Conservation (phyloP, 2,113 vertebrate genomes). For the Gadus macrocephalus region DNA sequence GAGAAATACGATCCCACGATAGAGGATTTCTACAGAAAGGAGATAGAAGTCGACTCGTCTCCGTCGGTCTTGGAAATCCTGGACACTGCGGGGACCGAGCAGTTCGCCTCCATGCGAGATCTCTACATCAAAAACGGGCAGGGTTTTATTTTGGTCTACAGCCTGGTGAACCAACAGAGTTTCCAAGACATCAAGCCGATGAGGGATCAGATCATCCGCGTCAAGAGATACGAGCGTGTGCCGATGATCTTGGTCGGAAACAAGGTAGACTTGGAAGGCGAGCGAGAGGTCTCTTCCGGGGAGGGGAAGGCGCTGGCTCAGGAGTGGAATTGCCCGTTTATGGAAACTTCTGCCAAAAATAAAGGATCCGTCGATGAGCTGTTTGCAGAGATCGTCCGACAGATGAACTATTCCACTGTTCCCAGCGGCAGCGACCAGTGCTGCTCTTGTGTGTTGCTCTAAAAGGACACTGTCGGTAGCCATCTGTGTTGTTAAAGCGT, state of each 20-base stretch:
- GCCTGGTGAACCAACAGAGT: constrained; percentile 81
- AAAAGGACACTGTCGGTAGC: constrained; percentile 6
- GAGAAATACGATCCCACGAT: constrained; percentile 94
- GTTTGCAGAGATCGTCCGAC: constrained; percentile 91
- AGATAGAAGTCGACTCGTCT: constrained; percentile 74
- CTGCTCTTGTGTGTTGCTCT: constrained; percentile 72
- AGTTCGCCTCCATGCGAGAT: constrained; percentile 93
- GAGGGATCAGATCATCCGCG: constrained; percentile 94
- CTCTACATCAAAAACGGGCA: constrained; percentile 78
- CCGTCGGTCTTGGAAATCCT: constrained; percentile 73
- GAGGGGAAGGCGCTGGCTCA: constrained; percentile 93
- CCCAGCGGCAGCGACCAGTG: constrained; percentile 85
- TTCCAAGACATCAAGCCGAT: constrained; percentile 96
- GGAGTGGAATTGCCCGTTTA: constrained; percentile 94
- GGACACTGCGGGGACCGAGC: constrained; percentile 80
- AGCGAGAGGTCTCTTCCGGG: constrained; percentile 87
- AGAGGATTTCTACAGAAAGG: constrained; percentile 82
- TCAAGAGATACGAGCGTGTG: constrained; percentile 91
- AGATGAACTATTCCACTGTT: constrained; percentile 94
- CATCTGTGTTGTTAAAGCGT: background rate
- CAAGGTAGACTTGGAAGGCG: constrained; percentile 86
- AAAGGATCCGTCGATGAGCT: constrained; percentile 94
- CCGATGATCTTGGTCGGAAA: constrained; percentile 88
- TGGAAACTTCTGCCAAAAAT: constrained; percentile 96
- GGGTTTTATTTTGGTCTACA: constrained; percentile 73